Conservation (phyloP, 2,797 vertebrate species). For the Lepilemur ruficaudatus region DNA sequence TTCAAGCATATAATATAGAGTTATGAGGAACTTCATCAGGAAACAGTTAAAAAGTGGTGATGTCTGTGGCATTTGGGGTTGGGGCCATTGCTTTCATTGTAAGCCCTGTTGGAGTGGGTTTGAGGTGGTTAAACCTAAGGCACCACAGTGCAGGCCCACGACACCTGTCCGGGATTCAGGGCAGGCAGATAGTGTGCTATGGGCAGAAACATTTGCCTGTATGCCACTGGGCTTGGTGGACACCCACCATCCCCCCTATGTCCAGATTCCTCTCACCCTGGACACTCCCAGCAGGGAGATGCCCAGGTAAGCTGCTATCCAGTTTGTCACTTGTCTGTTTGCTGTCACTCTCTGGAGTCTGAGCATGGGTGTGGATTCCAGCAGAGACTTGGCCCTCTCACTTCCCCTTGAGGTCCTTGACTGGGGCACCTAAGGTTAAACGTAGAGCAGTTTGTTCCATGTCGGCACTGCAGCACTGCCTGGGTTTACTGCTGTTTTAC, state of each 20-base stretch:
- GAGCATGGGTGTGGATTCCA: neutral
- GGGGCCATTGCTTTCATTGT: neutral
- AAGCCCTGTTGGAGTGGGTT: neutral
- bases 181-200: accelerated
- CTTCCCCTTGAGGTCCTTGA: neutral
- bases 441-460: neutral
- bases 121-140: neutral
- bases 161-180: neutral
- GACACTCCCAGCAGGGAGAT: neutral
- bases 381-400: neutral
- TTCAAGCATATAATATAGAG: neutral
- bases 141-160: neutral
- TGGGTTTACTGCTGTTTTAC: neutral
- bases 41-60: neutral
- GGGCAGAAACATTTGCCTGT: neutral
- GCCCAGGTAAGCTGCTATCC: accelerated
- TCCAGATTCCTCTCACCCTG: neutral
- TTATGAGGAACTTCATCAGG: neutral
- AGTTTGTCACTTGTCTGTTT: neutral
- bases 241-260: neutral
- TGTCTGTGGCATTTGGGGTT: neutral
- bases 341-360: neutral
- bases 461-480: accelerated
- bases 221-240: neutral
- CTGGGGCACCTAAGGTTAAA: too few relatives aligned